A percentile compares a stretch with the other conserved stretches of the same genome.
These are phyloP conservation scores for Hippopotamyrus pictus DNA, from an alignment of 2,797 vertebrate genomes.

Conservation along the genomic window DNA sequence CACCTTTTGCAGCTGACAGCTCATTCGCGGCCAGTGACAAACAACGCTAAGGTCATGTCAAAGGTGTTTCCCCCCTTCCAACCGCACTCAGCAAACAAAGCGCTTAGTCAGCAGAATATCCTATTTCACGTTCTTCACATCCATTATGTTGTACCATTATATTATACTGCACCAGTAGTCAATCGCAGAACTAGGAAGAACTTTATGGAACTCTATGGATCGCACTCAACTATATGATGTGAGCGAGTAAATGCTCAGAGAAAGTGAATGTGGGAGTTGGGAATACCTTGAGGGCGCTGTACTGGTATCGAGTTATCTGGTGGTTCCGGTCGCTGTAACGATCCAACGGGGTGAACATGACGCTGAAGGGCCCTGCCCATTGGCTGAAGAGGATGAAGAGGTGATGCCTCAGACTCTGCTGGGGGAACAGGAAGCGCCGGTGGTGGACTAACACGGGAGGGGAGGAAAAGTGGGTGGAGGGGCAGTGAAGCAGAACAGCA, in stretches of 20 bases:
- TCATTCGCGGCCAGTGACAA: constrained; percentile 5
- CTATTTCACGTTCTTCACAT: neutral
- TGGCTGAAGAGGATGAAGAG: constrained; percentile 98
- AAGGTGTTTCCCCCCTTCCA: neutral
- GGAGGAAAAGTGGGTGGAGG: neutral
- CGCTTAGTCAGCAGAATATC: neutral
- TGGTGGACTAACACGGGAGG: constrained; percentile 76
- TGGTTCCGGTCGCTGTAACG: constrained; percentile 97
- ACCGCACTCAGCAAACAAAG: neutral
- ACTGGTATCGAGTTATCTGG: constrained; percentile 97
- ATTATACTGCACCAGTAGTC: neutral
- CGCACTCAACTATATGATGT: neutral
- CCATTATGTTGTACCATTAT: neutral
- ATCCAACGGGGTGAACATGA: constrained; percentile 97
- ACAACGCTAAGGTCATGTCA: constrained; percentile 22
- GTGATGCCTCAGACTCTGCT: constrained; percentile 94
- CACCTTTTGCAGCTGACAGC: neutral
- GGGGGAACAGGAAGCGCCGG: constrained; percentile 93
- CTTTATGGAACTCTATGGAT: neutral
- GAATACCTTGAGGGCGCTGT: constrained; percentile 88
- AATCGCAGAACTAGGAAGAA: neutral
- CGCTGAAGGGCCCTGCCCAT: constrained; percentile 97
- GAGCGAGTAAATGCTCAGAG: neutral
- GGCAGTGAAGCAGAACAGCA: neutral
- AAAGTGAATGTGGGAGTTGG: neutral